Percentiles rank a stretch among this genome's conserved stretches.
These are phyloP conservation scores for Phyllostomus discolor DNA, from an alignment of 2,113 vertebrate species.

Conservation along the genomic window DNA sequence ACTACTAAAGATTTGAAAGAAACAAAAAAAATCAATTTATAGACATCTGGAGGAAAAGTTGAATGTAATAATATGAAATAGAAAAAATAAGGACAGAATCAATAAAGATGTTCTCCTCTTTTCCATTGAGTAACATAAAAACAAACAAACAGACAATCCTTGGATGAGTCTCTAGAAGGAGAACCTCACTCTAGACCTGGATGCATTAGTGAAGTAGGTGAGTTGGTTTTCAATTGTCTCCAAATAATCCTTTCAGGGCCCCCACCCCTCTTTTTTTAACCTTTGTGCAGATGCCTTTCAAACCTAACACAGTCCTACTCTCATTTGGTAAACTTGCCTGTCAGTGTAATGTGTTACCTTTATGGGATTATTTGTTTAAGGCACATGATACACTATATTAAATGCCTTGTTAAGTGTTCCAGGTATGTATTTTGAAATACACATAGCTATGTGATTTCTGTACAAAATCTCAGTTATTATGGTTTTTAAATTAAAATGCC, in stretches of 20 bases:
- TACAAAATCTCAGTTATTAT: conserved; percentile 20
- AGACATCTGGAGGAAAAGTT: background rate
- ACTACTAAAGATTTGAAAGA: background rate
- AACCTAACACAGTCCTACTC: background rate
- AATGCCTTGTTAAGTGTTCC: background rate
- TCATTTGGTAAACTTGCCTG: background rate
- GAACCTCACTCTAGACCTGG: background rate
- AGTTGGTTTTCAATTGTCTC: background rate
- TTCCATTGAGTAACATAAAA: background rate
- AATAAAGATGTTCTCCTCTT: background rate
- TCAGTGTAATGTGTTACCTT: background rate
- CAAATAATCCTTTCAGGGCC: background rate
- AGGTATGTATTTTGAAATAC: background rate
- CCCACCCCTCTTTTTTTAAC: background rate
- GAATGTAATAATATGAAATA: background rate
- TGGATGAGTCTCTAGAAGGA: background rate
- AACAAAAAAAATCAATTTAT: background rate
- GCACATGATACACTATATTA: background rate
- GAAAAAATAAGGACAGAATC: background rate
- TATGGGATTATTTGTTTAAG: background rate
- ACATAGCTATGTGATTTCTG: background rate
- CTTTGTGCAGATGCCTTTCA: background rate
- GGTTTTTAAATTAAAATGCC: conserved; percentile 43
- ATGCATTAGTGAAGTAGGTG: background rate
- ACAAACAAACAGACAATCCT: background rate